A percentile compares a stretch with the other conserved stretches of the same genome.
Conservation (phyloP, 2,888 invertebrate genomes). For the Steinernema hermaphroditum region DNA sequence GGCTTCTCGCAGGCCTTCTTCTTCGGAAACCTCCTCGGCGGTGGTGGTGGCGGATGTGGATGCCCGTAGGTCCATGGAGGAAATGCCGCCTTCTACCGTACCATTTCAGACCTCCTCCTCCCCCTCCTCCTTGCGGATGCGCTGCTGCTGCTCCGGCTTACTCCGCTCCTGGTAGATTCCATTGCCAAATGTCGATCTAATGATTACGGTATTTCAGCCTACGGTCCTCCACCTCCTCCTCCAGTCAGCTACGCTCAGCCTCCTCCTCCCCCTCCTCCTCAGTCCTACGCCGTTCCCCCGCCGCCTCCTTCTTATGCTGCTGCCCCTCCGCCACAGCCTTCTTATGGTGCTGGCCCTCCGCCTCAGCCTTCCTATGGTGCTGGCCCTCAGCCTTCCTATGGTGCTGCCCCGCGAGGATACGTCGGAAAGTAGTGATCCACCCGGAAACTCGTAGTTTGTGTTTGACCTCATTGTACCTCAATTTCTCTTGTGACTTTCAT, state of each 20-base stretch:
- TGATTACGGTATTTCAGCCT: not conserved
- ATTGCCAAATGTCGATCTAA: not conserved
- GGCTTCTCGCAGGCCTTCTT: not conserved
- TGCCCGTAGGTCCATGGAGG: not conserved
- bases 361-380: not conserved
- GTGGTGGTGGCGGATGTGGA: slow-evolving; percentile 14
- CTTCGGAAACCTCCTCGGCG: slow-evolving; percentile 4
- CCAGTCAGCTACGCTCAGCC: not conserved
- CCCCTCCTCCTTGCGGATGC: slow-evolving; percentile 7
- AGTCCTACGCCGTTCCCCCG: not conserved
- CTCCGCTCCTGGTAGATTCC: not conserved
- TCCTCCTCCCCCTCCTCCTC: not conserved
- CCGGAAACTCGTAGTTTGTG: too few relatives aligned
- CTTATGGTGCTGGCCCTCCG: not conserved
- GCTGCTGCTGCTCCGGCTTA: not conserved
- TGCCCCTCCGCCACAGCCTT: not conserved
- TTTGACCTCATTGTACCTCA: too few relatives aligned
- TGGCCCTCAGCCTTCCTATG: not conserved
- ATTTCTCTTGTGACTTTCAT: too few relatives aligned
- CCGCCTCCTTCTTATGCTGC: not conserved
- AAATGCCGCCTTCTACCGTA: not conserved
- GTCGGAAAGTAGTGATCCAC: too few relatives aligned
- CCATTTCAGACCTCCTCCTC: not conserved
- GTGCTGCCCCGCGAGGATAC: not conserved
- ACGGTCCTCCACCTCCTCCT: not conserved